Conservation (phyloP, 1,140 invertebrate species). For the Telenomus remus region DNA sequence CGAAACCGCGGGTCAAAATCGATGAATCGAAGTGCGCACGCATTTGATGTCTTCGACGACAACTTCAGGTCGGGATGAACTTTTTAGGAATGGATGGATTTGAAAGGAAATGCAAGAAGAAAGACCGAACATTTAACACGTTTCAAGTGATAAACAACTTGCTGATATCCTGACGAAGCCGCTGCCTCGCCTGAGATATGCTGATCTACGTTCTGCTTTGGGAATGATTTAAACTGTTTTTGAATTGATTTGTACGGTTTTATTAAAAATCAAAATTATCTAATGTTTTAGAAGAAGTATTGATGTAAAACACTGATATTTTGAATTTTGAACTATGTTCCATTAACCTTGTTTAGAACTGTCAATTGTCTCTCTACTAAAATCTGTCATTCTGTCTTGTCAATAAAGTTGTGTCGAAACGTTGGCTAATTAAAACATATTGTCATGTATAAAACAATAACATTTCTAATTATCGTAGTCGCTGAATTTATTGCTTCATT, state of each 20-base stretch:
- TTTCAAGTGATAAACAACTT: background rate
- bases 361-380: no score
- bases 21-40: no score
- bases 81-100: no score
- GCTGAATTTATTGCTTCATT: no score
- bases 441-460: no score
- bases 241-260: background rate
- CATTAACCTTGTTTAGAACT: background rate
- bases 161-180: conserved; percentile 2
- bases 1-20: no score
- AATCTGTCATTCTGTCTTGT: no score
- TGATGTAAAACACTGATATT: background rate
- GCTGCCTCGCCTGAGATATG: conserved; percentile 4
- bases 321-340: background rate
- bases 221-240: background rate
- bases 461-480: no score
- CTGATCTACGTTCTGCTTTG: background rate
- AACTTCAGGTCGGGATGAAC: no score
- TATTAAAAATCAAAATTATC: background rate
- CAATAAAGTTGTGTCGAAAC: no score
- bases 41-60: no score
- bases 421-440: no score
- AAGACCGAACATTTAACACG: background rate
- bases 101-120: conserved; percentile 1
- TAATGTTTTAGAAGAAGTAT: conserved; percentile 1